Percentiles rank a stretch among this genome's conserved stretches.
phyloP scores from a whole-genome alignment of 1,140 invertebrate genomes.

The Pararge aegeria region DNA sequence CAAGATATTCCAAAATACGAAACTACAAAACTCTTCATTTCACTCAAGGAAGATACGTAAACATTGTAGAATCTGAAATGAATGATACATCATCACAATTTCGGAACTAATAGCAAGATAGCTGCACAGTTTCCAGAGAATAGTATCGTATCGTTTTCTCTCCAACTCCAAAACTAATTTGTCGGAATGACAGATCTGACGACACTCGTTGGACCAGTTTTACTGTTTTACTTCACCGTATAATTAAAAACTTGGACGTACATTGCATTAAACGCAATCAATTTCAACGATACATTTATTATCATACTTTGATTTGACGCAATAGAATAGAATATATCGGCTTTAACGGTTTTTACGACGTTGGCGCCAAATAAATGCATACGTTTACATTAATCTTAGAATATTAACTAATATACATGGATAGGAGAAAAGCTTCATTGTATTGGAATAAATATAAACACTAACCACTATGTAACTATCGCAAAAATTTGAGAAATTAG shows the following conservation, averaged over 20 bases:
- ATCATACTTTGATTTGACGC: slow-evolving; percentile 26
- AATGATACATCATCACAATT: slow-evolving; percentile 21
- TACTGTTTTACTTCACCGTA: slow-evolving; percentile 63
- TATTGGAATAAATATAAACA: slow-evolving; percentile 22
- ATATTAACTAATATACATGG: slow-evolving; percentile 36
- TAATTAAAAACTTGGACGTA: slow-evolving; percentile 41
- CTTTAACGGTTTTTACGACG: slow-evolving; percentile 70
- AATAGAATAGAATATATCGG: slow-evolving; percentile 34
- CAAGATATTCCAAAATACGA: slow-evolving; percentile 70
- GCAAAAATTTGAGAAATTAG: slow-evolving; percentile 19
- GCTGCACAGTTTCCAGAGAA: not conserved
- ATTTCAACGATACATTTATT: slow-evolving; percentile 21
- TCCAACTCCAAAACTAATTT: slow-evolving; percentile 46
- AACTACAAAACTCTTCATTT: slow-evolving; percentile 63
- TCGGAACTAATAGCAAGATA: slow-evolving; percentile 10
- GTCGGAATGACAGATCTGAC: slow-evolving; percentile 73
- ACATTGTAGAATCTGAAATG: slow-evolving; percentile 53
- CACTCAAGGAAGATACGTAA: slow-evolving; percentile 40
- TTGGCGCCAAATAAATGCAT: slow-evolving; percentile 78
- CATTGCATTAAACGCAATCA: slow-evolving; percentile 27
- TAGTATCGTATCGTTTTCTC: slow-evolving; percentile 40
- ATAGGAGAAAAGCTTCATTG: slow-evolving; percentile 27
- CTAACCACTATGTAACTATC: slow-evolving; percentile 43
- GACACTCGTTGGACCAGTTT: slow-evolving; percentile 73
- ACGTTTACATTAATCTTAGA: slow-evolving; percentile 63